A percentile compares a stretch with the other conserved stretches of the same genome.
Evolutionary conservation across 2,888 invertebrate species (phyloP).

Genomic region (Timandra comae): DNA sequence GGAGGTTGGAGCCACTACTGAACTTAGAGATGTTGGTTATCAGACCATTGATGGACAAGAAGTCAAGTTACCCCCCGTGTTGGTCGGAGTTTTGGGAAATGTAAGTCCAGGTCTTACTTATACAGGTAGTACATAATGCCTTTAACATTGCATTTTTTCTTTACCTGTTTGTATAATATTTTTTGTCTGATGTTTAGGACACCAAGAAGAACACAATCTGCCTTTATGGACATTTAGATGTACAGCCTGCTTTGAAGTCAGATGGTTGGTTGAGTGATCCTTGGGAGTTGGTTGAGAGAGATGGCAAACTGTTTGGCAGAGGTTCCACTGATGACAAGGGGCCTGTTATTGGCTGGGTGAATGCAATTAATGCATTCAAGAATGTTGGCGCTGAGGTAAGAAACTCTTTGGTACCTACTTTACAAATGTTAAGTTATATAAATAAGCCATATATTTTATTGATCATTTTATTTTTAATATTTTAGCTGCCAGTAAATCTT

Average conservation of each 20-base stretch:
- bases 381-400: slow-evolving; percentile 78
- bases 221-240: slow-evolving; percentile 98
- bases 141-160: neutral
- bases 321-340: slow-evolving; percentile 97
- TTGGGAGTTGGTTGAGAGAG: slow-evolving; percentile 89
- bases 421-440: no score
- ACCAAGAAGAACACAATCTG: slow-evolving; percentile 93
- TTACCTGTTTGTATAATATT: neutral
- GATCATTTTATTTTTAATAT: slow-evolving; percentile 12
- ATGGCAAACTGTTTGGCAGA: slow-evolving; percentile 93
- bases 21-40: slow-evolving; percentile 85
- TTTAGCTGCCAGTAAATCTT: slow-evolving; percentile 82
- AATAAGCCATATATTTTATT: no score
- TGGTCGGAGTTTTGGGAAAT: slow-evolving; percentile 87
- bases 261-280: slow-evolving; percentile 99
- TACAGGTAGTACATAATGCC: neutral
- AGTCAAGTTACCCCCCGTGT: slow-evolving; percentile 89
- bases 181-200: slow-evolving; percentile 64
- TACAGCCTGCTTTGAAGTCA: slow-evolving; percentile 93
- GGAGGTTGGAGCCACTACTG: slow-evolving; percentile 82
- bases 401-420: no score
- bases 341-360: slow-evolving; percentile 96
- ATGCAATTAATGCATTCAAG: slow-evolving; percentile 93
- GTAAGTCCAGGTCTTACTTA: slow-evolving; percentile 44
- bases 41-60: slow-evolving; percentile 84